phyloP scores from a whole-genome alignment of 1,140 invertebrate genomes.

The Geopemphigus sp. region DNA sequence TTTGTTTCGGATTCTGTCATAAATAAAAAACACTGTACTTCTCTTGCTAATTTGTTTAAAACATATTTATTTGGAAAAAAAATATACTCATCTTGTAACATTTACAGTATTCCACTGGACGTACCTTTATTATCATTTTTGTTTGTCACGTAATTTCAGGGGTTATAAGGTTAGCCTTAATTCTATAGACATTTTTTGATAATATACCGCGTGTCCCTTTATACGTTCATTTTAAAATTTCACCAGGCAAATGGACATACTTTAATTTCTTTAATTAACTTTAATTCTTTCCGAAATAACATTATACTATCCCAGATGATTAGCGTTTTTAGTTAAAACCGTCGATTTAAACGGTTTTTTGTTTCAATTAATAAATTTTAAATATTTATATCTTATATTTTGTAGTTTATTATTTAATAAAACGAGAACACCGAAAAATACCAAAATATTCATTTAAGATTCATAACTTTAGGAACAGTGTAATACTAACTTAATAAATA shows the following conservation, averaged over 20 bases:
- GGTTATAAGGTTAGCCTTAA: not conserved
- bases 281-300: not conserved
- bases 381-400: not conserved
- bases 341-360: not conserved
- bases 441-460: too few relatives aligned
- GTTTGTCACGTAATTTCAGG: not conserved
- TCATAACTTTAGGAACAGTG: too few relatives aligned
- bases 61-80: not conserved
- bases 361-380: too few relatives aligned
- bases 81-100: too few relatives aligned
- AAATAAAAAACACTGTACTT: too few relatives aligned
- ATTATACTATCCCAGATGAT: not conserved
- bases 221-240: not conserved
- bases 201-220: not conserved
- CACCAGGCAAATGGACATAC: not conserved
- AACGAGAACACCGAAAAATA: too few relatives aligned
- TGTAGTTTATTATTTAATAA: too few relatives aligned
- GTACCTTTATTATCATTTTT: not conserved
- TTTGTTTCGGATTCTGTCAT: too few relatives aligned
- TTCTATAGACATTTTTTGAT: not conserved
- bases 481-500: too few relatives aligned
- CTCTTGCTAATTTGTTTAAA: not conserved
- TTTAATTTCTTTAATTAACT: not conserved
- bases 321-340: not conserved
- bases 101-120: not conserved